Percentiles rank a stretch among this genome's conserved stretches.
Evolutionary conservation across 2,797 vertebrate species (phyloP).

Genomic region (Enteromius anoplus): DNA sequence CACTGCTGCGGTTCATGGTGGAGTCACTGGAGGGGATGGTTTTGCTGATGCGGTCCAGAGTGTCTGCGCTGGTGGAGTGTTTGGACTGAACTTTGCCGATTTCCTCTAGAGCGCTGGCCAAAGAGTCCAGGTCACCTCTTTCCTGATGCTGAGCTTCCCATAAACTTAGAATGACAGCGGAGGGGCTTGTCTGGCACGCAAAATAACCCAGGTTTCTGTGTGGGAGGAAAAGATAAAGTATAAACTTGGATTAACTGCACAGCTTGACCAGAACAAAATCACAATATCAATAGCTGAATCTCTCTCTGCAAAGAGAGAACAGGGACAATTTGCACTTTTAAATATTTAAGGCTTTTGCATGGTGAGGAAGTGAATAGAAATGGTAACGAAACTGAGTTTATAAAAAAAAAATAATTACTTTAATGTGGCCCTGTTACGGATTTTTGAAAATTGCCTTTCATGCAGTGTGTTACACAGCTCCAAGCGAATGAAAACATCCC

Average conservation of each 20-base stretch:
- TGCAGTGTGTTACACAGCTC: too few relatives aligned
- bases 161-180: constrained; percentile 93
- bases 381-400: neutral
- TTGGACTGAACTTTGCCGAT: constrained; percentile 92
- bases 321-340: neutral
- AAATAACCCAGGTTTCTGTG: constrained; percentile 94
- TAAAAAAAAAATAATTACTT: too few relatives aligned
- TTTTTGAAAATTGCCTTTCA: too few relatives aligned
- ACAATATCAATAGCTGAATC: neutral
- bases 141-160: constrained; percentile 97
- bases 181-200: constrained; percentile 88
- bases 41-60: constrained; percentile 86
- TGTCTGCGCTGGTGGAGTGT: constrained; percentile 68
- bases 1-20: constrained; percentile 73
- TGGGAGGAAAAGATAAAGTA: neutral
- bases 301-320: neutral
- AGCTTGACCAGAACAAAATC: neutral
- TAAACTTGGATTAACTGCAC: neutral
- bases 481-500: too few relatives aligned
- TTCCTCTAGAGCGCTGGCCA: constrained; percentile 95
- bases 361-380: neutral
- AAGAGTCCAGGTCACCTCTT: constrained; percentile 91
- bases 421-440: too few relatives aligned
- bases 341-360: neutral
- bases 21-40: constrained; percentile 79